Percentiles rank a stretch among this genome's conserved stretches.
Conservation (phyloP, 2,888 invertebrate species). For the Trachelus stipa region DNA sequence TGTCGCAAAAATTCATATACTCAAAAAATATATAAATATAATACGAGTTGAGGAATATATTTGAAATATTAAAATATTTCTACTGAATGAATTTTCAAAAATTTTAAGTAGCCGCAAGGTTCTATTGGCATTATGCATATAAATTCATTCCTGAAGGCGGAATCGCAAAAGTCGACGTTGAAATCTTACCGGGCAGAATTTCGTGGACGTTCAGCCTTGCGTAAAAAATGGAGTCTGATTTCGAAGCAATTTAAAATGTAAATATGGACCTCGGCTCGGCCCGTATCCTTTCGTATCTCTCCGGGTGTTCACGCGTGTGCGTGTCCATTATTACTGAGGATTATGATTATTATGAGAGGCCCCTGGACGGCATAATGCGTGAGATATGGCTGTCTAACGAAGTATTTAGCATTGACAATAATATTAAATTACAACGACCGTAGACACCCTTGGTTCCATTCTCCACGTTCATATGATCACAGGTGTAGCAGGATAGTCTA, state of each 20-base stretch:
- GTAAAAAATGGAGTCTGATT: slow-evolving; percentile 36
- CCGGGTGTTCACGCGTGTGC: slow-evolving; percentile 6
- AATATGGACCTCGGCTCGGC: slow-evolving; percentile 33
- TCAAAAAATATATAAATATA: neutral
- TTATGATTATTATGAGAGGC: slow-evolving; percentile 31
- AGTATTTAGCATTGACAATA: slow-evolving; percentile 45
- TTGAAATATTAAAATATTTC: neutral
- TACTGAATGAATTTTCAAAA: neutral
- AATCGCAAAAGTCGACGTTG: neutral
- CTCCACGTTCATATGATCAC: neutral
- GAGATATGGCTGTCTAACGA: slow-evolving; percentile 45
- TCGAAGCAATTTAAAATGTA: slow-evolving; percentile 44
- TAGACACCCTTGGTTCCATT: neutral
- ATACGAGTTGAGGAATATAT: neutral
- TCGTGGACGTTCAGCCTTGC: slow-evolving; percentile 9
- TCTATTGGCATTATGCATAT: neutral
- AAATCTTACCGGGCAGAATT: neutral
- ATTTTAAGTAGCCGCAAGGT: neutral
- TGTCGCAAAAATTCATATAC: neutral
- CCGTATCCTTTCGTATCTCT: slow-evolving; percentile 15
- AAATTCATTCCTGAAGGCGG: neutral
- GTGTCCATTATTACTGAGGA: slow-evolving; percentile 18
- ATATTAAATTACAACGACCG: slow-evolving; percentile 38
- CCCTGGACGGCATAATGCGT: slow-evolving; percentile 32
- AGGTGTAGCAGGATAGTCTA: neutral